phyloP scores from a whole-genome alignment of 2,797 vertebrate genomes.

The Caiman crocodilus region DNA sequence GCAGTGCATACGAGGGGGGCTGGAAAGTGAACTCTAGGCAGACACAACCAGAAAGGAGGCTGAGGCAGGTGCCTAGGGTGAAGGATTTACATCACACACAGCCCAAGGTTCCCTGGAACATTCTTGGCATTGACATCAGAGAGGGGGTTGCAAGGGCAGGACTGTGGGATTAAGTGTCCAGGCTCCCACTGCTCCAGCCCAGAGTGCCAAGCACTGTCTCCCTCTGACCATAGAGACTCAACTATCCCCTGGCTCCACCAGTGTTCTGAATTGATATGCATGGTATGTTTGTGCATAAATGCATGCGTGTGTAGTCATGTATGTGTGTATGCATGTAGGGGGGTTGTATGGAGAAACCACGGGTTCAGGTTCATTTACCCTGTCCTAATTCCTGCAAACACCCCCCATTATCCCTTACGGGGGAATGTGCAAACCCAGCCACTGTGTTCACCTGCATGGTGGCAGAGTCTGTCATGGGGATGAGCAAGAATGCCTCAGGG shows the following conservation, averaged over 20 bases:
- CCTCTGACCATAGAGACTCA: not conserved
- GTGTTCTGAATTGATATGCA: not conserved
- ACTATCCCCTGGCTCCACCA: not conserved
- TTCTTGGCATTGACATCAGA: too few species aligned
- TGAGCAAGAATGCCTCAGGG: not conserved
- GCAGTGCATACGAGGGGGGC: too few species aligned
- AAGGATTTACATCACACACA: too few species aligned
- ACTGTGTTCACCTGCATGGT: not conserved
- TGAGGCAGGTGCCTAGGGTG: too few species aligned
- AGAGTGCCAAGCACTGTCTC: not conserved
- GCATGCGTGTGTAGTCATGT: too few species aligned
- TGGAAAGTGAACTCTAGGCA: too few species aligned
- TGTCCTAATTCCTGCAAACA: not conserved
- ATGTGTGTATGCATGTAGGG: too few species aligned
- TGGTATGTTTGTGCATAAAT: too few species aligned
- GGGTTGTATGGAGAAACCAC: not conserved
- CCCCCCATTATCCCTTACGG: not conserved
- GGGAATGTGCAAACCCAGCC: not conserved
- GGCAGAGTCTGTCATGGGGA: not conserved
- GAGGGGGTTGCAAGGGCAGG: too few species aligned
- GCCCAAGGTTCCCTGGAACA: too few species aligned
- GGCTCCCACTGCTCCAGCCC: not conserved
- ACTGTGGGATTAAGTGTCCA: not conserved
- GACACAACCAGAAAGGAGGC: too few species aligned
- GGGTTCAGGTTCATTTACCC: not conserved